Conservation (phyloP, 2,888 invertebrate genomes). For the Leucophora obtusa region DNA sequence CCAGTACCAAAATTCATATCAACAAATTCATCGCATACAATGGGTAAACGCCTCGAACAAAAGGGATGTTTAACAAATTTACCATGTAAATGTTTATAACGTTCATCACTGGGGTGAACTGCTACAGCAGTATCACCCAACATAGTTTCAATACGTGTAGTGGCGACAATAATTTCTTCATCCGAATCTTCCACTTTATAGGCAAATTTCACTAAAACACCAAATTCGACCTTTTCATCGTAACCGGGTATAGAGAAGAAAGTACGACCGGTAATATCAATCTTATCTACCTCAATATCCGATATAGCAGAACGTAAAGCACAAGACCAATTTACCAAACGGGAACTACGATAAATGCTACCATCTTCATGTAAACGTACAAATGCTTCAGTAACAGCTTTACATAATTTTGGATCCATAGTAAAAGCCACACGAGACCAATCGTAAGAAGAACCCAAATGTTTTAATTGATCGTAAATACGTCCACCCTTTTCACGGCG, state of each 20-base stretch:
- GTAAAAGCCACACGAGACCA: slow-evolving; percentile 97
- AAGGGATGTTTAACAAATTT: slow-evolving; percentile 93
- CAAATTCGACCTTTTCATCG: slow-evolving; percentile 88
- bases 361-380: slow-evolving; percentile 91
- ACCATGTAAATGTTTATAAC: slow-evolving; percentile 91
- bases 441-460: slow-evolving; percentile 94
- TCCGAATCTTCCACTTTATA: slow-evolving; percentile 84
- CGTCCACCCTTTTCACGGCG: slow-evolving; percentile 88
- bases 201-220: slow-evolving; percentile 93
- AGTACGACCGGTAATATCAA: slow-evolving; percentile 91
- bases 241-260: slow-evolving; percentile 91
- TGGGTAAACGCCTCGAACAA: slow-evolving; percentile 88
- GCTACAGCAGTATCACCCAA: slow-evolving; percentile 98
- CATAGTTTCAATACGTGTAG: slow-evolving; percentile 99
- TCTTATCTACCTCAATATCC: slow-evolving; percentile 98
- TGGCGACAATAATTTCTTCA: slow-evolving; percentile 95
- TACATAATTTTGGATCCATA: slow-evolving; percentile 93
- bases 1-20: slow-evolving; percentile 98
- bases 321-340: slow-evolving; percentile 99
- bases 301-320: slow-evolving; percentile 97
- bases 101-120: slow-evolving; percentile 94
- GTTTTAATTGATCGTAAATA: slow-evolving; percentile 90
- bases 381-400: slow-evolving; percentile 96
- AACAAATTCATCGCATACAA: slow-evolving; percentile 95
- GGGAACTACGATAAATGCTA: slow-evolving; percentile 94